Base-by-base conservation (phyloP, 2,888 invertebrate species). In the Polylopha cassiicola region DNA sequence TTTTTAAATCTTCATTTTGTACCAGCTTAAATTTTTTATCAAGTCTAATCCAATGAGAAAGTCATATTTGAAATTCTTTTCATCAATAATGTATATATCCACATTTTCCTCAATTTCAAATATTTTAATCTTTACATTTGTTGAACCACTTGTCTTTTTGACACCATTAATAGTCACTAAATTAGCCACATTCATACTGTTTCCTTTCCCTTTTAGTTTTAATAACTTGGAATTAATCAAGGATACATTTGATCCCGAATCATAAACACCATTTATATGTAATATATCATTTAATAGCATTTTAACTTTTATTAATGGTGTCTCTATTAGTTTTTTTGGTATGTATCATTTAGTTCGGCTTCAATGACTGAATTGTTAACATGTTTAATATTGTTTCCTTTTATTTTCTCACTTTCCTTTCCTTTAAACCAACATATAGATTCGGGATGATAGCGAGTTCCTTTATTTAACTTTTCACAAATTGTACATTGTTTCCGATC, bases 101-200 rank as follows among this genome's bases (percentile, higher is more conserved):
- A 30, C 26, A 16, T 33, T 24, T 37, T 44, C 16, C 23, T 50
- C 48, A 1, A 45, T 42, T n/a, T 50, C 34, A 16, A 37, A 39
- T 2, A 38, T 38, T 21, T 43, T 48, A 17, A 48, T 39, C 23
- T 44, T 46, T 20, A 51, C 14, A 27, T 9, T 46, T 30, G 36
- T 27, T 26, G 44, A 30, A 32, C 44, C 43, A 18, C 36, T 43
- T 8, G 44, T 16, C 22, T 30, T 47, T 24, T 27, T 47, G 1
- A 30, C 46, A 39, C 45, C 45, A 51, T 43, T 47, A 47, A 48
- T 48, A 15, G 44, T 46, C 8, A 27, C 28, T 5, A 46, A 38
- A 9, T 46, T 31, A 8, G 9, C n/a, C n/a, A n/a, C 39, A 26
- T 33, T 29, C 27, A 14, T 39, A 9, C n/a, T n/a, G 24, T 20